Conservation (phyloP, 2,888 invertebrate genomes). For the Rosalia funebris region DNA sequence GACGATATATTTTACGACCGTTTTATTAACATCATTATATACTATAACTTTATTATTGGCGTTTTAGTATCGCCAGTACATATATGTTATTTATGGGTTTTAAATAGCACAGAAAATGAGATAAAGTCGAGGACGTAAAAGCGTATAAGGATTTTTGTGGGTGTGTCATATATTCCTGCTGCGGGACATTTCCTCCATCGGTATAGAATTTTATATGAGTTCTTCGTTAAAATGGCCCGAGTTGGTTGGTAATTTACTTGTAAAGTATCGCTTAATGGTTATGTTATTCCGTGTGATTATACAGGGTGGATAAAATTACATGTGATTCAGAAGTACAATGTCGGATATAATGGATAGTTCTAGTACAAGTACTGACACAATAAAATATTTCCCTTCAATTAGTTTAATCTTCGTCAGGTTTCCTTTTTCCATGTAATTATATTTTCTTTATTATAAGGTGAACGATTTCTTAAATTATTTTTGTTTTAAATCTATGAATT, state of each 20-base stretch:
- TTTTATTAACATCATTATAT: constrained; percentile 34
- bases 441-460: no score
- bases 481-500: no score
- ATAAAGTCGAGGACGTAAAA: neutral
- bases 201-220: neutral
- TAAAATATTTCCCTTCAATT: no score
- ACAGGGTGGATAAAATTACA: no score
- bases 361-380: no score
- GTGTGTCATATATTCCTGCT: neutral
- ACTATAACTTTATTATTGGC: constrained; percentile 25
- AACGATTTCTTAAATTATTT: no score
- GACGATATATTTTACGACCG: constrained; percentile 23
- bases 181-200: neutral
- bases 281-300: no score
- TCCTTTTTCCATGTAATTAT: no score
- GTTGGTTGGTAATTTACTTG: neutral
- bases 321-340: no score
- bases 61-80: constrained; percentile 18
- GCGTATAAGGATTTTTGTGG: neutral
- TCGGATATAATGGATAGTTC: no score
- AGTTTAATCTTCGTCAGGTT: no score
- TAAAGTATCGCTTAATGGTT: neutral
- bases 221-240: neutral
- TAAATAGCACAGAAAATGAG: constrained; percentile 5
- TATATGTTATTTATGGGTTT: constrained; percentile 24